A percentile compares a stretch with the other conserved stretches of the same genome.
Evolutionary conservation across 2,113 vertebrate genomes (phyloP).

Genomic region (Neogale vison): DNA sequence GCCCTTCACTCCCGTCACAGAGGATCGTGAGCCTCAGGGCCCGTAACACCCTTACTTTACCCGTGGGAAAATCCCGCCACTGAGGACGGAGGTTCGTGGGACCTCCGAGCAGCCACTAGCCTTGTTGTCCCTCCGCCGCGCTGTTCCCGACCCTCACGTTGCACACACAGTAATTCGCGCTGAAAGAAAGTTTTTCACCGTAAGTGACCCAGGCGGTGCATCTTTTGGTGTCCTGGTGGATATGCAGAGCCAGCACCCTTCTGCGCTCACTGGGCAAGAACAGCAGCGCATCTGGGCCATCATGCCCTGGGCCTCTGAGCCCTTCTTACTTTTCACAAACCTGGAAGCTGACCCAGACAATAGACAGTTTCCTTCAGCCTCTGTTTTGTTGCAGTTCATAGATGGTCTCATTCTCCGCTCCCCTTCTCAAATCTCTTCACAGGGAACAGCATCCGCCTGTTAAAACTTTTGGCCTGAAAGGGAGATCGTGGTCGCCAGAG

Average conservation of each 20-base stretch:
- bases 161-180: not conserved
- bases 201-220: not conserved
- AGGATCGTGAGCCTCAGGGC: not conserved
- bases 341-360: not conserved
- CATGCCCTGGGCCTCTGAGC: not conserved
- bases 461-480: not conserved
- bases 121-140: not conserved
- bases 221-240: fast-evolving
- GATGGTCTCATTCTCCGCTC: not conserved
- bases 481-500: not conserved
- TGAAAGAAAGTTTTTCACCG: not conserved
- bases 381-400: not conserved
- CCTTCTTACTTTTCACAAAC: not conserved
- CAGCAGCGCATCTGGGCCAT: not conserved
- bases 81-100: not conserved
- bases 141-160: not conserved
- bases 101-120: not conserved
- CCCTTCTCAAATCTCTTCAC: not conserved
- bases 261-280: not conserved
- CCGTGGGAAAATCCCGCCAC: not conserved
- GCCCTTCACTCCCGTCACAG: not conserved
- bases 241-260: fast-evolving
- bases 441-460: not conserved
- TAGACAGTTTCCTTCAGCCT: not conserved
- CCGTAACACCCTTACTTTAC: not conserved